Conservation (phyloP, 1,140 invertebrate species). For the Diachasma alloeum region DNA sequence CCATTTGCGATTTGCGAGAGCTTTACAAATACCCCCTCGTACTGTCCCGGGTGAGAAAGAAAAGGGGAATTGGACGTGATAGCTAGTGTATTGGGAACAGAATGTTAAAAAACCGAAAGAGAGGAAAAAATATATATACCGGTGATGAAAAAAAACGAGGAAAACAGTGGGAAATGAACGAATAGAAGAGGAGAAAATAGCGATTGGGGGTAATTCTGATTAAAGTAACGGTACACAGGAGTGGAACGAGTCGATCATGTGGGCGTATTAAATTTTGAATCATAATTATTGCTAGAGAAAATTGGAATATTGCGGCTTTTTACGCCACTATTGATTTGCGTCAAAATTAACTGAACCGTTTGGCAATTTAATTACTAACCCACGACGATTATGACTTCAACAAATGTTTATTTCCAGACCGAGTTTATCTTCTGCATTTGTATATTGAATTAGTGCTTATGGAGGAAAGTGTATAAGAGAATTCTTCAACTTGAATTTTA, state of each 20-base stretch:
- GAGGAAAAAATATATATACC: not conserved
- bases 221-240: constrained; percentile 34
- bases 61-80: not conserved
- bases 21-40: not conserved
- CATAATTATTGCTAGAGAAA: not conserved
- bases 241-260: not conserved
- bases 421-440: not conserved
- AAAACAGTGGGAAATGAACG: not conserved
- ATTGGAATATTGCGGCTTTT: not conserved
- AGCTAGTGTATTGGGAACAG: not conserved
- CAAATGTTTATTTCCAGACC: not conserved
- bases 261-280: not conserved
- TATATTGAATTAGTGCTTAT: not conserved
- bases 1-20: constrained; percentile 1
- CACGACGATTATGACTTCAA: not conserved
- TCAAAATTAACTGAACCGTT: not conserved
- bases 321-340: not conserved
- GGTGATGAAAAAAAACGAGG: not conserved
- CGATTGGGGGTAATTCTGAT: constrained; percentile 40
- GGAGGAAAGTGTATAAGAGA: too few species aligned
- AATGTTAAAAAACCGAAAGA: not conserved
- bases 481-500: too few species aligned
- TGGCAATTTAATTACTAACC: not conserved
- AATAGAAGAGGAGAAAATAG: not conserved
- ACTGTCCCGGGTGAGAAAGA: not conserved